Percentiles rank a stretch among this genome's conserved stretches.
phyloP scores from a whole-genome alignment of 1,140 invertebrate genomes.

The Penaeus vannamei region DNA sequence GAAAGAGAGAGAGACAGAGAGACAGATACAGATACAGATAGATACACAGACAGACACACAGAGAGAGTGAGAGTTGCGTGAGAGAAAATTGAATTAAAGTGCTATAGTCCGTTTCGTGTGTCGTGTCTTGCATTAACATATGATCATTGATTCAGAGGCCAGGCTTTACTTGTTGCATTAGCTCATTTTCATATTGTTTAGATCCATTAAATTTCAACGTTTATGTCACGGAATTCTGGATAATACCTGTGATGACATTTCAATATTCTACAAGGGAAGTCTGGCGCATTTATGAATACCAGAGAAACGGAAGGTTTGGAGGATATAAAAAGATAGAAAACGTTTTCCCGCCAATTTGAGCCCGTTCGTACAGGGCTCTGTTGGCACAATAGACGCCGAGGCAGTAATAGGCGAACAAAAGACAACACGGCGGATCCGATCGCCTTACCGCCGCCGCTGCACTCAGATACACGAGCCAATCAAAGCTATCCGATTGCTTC shows the following conservation, averaged over 20 bases:
- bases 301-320: background rate
- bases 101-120: conserved; percentile 23
- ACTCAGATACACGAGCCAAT: conserved; percentile 44
- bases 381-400: conserved; percentile 53
- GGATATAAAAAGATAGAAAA: background rate
- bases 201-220: background rate
- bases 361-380: conserved; percentile 18
- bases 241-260: background rate
- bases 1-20: background rate
- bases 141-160: conserved; percentile 38
- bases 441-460: conserved; percentile 46
- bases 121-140: conserved; percentile 44
- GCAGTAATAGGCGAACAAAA: conserved; percentile 58
- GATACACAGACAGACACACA: background rate
- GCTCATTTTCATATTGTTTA: background rate
- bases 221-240: background rate
- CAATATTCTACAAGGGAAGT: no score
- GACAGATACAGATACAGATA: conserved; percentile 13
- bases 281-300: no score
- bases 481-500: conserved; percentile 39
- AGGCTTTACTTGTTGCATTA: conserved; percentile 37
- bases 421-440: conserved; percentile 47
- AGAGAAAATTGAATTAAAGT: conserved; percentile 28
- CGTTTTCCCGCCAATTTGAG: background rate
- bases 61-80: conserved; percentile 6